Evolutionary conservation across 2,113 vertebrate genomes (phyloP), one percentile per base, ranked within the genome.

Genomic region (Periophthalmus modestus): DNA sequence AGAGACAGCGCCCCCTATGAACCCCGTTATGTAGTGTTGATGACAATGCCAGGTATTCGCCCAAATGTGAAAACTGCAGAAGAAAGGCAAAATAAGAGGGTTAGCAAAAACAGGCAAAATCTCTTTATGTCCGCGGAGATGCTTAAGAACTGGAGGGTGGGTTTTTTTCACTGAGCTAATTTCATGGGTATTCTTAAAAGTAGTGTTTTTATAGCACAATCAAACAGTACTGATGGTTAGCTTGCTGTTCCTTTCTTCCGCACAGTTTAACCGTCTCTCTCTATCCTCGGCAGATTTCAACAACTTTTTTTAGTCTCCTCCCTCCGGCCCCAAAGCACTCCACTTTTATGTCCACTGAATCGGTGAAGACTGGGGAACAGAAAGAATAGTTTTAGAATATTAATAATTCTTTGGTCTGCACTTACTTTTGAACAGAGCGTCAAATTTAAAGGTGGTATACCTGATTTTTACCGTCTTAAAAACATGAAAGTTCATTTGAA

Each of bases 131-230:
- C 85, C 71, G n/a, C 72, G 77, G 90, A 89, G 88, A 83, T 75
- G 74, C 88, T 85, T 89, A 80, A 81, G 82, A 89, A 69, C 75
- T 81, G 61, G 65, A 83, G 85, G 83, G 82, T 82, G 83, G 82
- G 82, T 88, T 86, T 88, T 85, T 89, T 91, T 89, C 86, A 85
- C 73, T 72, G 10, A 82, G 84, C 79, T 89, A 88, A 90, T 92
- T 92, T 90, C 89, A 89, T 85, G 86, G 85, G 81, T 83, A 78
- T 92, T 89, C 87, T 87, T 88, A 84, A 88, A 87, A 80, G 80
- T 75, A 88, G 68, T 68, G 67, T 82, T 89, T 43, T 90, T 89
- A 83, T 82, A 72, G 80, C 23, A 71, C 80, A 82, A 79, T 90
- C 84, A 85, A 88, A 89, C 81, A 87, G 78, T 73, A 72, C 77